Evolutionary conservation across 2,113 vertebrate species (phyloP), one percentile per base, ranked within the genome.

Genomic region (Arenaria interpres): DNA sequence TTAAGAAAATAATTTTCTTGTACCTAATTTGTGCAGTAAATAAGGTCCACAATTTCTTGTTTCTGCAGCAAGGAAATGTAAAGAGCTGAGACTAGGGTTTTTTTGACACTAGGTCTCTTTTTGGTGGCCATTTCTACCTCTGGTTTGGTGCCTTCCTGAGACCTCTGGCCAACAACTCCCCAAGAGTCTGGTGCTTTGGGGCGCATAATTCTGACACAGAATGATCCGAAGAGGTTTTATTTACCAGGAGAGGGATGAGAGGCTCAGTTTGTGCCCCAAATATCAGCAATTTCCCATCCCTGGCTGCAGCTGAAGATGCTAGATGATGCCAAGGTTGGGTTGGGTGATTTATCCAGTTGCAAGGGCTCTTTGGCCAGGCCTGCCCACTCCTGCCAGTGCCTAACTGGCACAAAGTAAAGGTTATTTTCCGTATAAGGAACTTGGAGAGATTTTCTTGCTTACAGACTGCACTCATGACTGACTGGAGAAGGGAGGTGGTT

Each of bases 1-100:
- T 96, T 96, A 96, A 87, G 95, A 93, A 94, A 97, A 95, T 96
- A 90, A 93, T 91, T 87, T 93, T 76, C 90, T 89, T 79, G 33
- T 46, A 86, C 85, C 88, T 97, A 95, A 97, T 98, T 98, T 97
- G 96, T 37, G 94, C 97, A 84, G 97, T 97, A 97, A 97, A 97
- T 96, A 96, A 97, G 96, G 92, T 91, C 85, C 88, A 85, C 81
- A 89, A 88, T 95, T 97, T 94, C 90, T 93, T 85, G 91, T 68
- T 94, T 84, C 94, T 96, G 67, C 76, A 86, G 91, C 71, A 85
- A 69, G 74, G 86, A 91, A 91, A 57, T 1, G 2, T 14, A 74
- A 94, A 85, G 71, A 95, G 80, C 96, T 82, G 89, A 94, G 87
- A 14, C 14, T 6, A 12, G 54, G 20, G 0, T 0, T 28, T 62